Evolutionary conservation across 92 coral and sea anemone species (phyloP).

Genomic region (Phenganax marumi): DNA sequence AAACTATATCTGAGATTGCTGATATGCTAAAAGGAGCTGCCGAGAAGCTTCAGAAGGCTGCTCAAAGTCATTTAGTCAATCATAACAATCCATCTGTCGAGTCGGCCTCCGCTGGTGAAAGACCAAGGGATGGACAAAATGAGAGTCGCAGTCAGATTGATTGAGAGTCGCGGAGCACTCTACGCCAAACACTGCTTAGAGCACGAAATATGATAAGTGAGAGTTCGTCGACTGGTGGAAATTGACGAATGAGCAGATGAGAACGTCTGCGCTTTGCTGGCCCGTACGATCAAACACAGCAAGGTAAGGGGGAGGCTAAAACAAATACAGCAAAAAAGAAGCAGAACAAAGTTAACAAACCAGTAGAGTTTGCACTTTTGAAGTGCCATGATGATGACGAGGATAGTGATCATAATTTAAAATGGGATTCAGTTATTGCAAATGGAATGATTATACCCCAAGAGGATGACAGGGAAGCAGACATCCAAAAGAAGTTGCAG

Average conservation of each 20-base stretch:
- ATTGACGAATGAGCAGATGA: background rate
- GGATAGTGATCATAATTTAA: too few relatives aligned
- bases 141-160: background rate
- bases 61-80: background rate
- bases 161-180: background rate
- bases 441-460: too few relatives aligned
- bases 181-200: background rate
- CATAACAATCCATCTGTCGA: background rate
- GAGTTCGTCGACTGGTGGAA: constrained; percentile 19
- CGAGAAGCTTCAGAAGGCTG: background rate
- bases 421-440: too few relatives aligned
- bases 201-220: background rate
- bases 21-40: background rate
- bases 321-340: too few relatives aligned
- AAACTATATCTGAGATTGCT: background rate
- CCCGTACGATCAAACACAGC: background rate
- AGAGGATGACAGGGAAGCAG: too few relatives aligned
- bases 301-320: background rate
- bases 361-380: too few relatives aligned
- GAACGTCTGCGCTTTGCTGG: background rate
- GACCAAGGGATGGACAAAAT: background rate
- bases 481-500: too few relatives aligned
- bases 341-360: too few relatives aligned
- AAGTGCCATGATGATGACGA: too few relatives aligned
- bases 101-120: background rate